Conservation (phyloP, 2,113 vertebrate genomes). For the Corythornis madagascariensis region DNA sequence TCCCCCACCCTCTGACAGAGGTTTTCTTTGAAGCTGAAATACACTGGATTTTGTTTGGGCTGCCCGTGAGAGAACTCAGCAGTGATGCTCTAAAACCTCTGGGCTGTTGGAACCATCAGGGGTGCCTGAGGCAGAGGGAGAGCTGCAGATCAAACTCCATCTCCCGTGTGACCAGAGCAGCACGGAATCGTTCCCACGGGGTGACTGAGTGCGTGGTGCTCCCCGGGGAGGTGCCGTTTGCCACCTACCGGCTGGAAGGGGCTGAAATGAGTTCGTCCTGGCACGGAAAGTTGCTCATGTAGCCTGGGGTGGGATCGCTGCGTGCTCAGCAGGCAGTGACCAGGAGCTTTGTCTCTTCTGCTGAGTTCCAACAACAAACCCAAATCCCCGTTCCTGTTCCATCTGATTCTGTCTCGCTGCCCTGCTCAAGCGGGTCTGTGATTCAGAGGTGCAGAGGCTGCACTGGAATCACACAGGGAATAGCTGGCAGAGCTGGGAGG, state of each 20-base stretch:
- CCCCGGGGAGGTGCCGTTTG: not conserved
- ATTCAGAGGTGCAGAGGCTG: not conserved
- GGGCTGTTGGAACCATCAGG: too few relatives aligned
- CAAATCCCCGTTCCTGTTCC: not conserved
- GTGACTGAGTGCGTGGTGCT: not conserved
- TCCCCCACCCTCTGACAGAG: not conserved
- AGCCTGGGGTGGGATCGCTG: not conserved
- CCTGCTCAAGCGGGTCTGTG: not conserved
- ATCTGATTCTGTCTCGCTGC: not conserved
- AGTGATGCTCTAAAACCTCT: not conserved
- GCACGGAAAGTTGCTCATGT: not conserved
- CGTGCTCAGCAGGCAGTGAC: accelerated
- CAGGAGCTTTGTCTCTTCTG: accelerated
- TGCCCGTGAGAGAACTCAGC: not conserved
- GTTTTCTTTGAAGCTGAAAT: not conserved
- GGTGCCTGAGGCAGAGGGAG: too few relatives aligned
- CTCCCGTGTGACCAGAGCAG: not conserved
- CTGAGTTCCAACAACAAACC: not conserved
- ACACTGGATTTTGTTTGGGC: not conserved
- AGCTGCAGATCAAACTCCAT: not conserved
- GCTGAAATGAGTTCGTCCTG: not conserved
- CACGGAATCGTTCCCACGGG: accelerated
- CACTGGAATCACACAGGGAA: accelerated
- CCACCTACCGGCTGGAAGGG: not conserved
- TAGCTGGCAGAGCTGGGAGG: not conserved